Conservation (phyloP, 1,140 invertebrate genomes). For the Homalodisca vitripennis region DNA sequence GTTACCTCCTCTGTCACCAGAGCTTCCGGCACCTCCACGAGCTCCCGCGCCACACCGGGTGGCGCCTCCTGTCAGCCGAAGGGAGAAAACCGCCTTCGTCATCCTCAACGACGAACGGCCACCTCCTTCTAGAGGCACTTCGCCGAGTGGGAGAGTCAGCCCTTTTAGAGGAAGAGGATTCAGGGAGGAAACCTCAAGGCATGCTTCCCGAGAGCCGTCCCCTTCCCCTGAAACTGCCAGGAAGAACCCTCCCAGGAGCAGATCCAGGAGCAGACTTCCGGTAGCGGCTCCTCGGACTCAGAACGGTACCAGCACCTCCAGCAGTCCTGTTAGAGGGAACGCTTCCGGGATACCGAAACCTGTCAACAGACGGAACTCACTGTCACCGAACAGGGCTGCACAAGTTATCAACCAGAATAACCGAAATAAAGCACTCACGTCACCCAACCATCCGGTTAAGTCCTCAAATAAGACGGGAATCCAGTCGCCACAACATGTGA, state of each 20-base stretch:
- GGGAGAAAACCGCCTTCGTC: conserved; percentile 53
- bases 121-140: conserved; percentile 41
- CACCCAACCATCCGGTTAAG: not conserved
- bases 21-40: conserved; percentile 29
- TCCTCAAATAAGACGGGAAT: not conserved
- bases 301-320: conserved; percentile 24
- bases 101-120: conserved; percentile 53
- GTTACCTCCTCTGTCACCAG: conserved; percentile 32
- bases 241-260: conserved; percentile 17
- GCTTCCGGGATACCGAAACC: conserved; percentile 27
- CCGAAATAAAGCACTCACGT: conserved; percentile 3
- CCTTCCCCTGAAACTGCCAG: conserved; percentile 12
- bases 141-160: conserved; percentile 52
- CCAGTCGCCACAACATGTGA: not conserved
- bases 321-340: conserved; percentile 24
- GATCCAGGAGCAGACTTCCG: conserved; percentile 26
- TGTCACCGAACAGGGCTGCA: conserved; percentile 2
- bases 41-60: conserved; percentile 33
- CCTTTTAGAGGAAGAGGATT: conserved; percentile 59
- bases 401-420: conserved; percentile 15
- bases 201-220: conserved; percentile 25
- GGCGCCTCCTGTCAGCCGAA: conserved; percentile 33
- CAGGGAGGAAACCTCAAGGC: conserved; percentile 49
- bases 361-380: conserved; percentile 25
- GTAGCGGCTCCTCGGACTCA: conserved; percentile 5